Base-by-base conservation (phyloP, 2,888 invertebrate genomes). In the Ametastegia equiseti region DNA sequence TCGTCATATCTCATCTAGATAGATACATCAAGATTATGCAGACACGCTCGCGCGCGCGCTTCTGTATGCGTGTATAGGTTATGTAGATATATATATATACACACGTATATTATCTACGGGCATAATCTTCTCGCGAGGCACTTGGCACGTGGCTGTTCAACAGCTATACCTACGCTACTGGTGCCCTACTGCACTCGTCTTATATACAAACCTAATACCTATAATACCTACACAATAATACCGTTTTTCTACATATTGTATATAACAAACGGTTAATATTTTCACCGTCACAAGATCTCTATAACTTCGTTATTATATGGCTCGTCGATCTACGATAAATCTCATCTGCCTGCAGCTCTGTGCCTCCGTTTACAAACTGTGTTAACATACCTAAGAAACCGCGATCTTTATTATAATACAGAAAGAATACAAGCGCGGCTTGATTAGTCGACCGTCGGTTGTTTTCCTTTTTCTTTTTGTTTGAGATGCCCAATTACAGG, bases 1-100 rank as follows among this genome's bases (percentile, higher is more conserved):
- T 89, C 89, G 88, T 83, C 86, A 86, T 90, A 91, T 91, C 91
- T 91, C 89, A 91, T 91, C 91, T 88, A 90, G 91, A 91, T 91
- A 88, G 87, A 85, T 84, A 84, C 88, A 91, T 90, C 90, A 88
- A 90, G 91, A 91, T 91, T 87, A 87, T 2, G 86, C 88, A 86
- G 86, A 85, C 84, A 15, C 27, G 63, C 23, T n/a, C n/a, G n/a
- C n/a, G n/a, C n/a, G n/a, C n/a, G n/a, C n/a, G n/a, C n/a, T n/a
- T n/a, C n/a, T n/a, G n/a, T n/a, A n/a, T n/a, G 47, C 83, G 83
- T 85, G 83, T 83, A 83, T 82, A 83, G 82, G 82, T 78, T n/a
- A 82, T 83, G 84, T 83, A 84, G 79, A 81, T 79, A 84, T 82
- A 36, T 63, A 83, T 83, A 83, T 82, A 78, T 88, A 86, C 86